Evolutionary conservation across 2,888 invertebrate genomes (phyloP).

Genomic region (Luperina testacea): DNA sequence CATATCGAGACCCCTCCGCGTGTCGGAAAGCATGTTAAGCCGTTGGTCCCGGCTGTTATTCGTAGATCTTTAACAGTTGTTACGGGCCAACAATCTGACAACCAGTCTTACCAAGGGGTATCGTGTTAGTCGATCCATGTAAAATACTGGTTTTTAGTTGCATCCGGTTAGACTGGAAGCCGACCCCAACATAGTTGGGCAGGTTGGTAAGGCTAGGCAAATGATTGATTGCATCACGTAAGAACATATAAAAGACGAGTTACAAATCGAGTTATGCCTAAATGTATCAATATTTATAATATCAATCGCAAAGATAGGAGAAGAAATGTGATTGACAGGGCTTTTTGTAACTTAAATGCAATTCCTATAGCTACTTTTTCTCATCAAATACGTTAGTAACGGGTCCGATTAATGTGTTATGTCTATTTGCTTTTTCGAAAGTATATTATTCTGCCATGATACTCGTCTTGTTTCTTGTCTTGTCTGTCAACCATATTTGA

Average conservation of each 20-base stretch:
- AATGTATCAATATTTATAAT: constrained; percentile 22
- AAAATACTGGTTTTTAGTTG: neutral
- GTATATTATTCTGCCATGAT: constrained; percentile 11
- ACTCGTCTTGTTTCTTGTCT: constrained; percentile 11
- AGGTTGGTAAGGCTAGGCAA: neutral
- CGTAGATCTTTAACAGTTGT: too few relatives aligned
- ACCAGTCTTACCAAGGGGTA: too few relatives aligned
- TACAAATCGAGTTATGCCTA: constrained; percentile 3
- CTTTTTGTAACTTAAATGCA: constrained; percentile 11
- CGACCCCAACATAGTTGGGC: neutral
- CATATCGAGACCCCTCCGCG: too few relatives aligned
- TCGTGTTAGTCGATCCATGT: too few relatives aligned
- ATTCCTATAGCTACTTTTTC: neutral
- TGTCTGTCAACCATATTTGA: constrained; percentile 19
- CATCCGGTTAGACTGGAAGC: neutral
- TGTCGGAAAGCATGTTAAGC: too few relatives aligned
- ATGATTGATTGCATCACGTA: constrained; percentile 8
- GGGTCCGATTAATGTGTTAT: neutral
- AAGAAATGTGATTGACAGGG: neutral
- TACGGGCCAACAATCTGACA: too few relatives aligned
- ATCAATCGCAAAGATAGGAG: neutral
- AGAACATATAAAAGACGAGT: constrained; percentile 16
- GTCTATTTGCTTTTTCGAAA: constrained; percentile 2
- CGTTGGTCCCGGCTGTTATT: too few relatives aligned
- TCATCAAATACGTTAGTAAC: neutral